These are phyloP conservation scores for Drosophila truncata DNA, from an alignment of 1,140 invertebrate species.

Conservation along the genomic window DNA sequence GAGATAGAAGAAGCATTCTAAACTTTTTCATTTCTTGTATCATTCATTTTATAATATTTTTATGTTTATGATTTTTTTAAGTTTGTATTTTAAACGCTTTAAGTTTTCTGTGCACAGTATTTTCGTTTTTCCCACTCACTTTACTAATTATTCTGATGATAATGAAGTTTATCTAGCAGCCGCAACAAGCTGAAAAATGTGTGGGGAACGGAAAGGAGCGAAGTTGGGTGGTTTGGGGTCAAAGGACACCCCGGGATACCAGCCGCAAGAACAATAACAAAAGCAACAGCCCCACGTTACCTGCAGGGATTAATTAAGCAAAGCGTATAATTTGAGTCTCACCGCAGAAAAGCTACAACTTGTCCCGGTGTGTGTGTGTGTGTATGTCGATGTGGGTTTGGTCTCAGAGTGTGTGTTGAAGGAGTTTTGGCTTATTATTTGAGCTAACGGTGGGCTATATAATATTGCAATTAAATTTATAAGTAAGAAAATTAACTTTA, in stretches of 20 bases:
- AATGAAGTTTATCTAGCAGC: slow-evolving; percentile 54
- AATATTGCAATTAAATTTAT: background rate
- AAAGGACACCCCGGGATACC: slow-evolving; percentile 40
- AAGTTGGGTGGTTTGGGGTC: slow-evolving; percentile 22
- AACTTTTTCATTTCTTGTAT: background rate
- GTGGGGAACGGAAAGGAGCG: slow-evolving; percentile 22
- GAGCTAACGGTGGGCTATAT: slow-evolving; percentile 11
- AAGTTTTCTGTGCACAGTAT: background rate
- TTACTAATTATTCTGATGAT: slow-evolving; percentile 48
- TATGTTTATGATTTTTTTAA: background rate
- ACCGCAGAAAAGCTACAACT: slow-evolving; percentile 44
- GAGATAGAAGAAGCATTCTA: too few relatives aligned
- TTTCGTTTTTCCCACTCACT: slow-evolving; percentile 9
- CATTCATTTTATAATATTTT: background rate
- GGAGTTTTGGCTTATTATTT: slow-evolving; percentile 7
- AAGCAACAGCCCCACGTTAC: slow-evolving; percentile 44
- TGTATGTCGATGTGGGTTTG: slow-evolving; percentile 15
- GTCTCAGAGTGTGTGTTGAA: background rate
- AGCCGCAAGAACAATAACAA: slow-evolving; percentile 29
- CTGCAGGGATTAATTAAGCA: slow-evolving; percentile 74
- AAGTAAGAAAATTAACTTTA: background rate
- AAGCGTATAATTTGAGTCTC: slow-evolving; percentile 64
- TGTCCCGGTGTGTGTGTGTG: slow-evolving; percentile 8
- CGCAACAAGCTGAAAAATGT: slow-evolving; percentile 43
- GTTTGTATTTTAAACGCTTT: background rate